Evolutionary conservation across 1,140 invertebrate species (phyloP).

Genomic region (Cotesia glomerata): DNA sequence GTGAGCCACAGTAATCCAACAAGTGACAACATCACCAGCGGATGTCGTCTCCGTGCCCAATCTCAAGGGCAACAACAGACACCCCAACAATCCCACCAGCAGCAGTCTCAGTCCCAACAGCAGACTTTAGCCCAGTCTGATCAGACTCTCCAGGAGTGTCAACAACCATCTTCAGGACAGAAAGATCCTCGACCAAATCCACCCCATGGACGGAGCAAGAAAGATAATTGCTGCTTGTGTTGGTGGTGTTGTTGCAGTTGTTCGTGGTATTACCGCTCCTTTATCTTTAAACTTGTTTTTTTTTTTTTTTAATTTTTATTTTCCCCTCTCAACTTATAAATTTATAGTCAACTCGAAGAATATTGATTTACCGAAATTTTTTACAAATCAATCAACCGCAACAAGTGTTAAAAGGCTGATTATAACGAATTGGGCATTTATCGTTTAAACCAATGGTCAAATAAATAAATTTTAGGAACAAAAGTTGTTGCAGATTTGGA

Average conservation of each 20-base stretch:
- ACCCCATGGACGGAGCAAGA: slow-evolving; percentile 58
- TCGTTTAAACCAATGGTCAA: too few species aligned
- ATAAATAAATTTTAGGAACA: too few species aligned
- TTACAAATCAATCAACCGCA: too few species aligned
- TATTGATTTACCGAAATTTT: too few species aligned
- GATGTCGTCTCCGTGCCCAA: slow-evolving; percentile 56
- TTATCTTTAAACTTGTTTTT: neutral
- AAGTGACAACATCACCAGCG: slow-evolving; percentile 47
- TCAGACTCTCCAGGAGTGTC: slow-evolving; percentile 35
- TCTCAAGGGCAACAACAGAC: slow-evolving; percentile 48
- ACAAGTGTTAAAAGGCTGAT: too few species aligned
- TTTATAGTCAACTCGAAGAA: too few species aligned
- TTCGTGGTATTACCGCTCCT: slow-evolving; percentile 68
- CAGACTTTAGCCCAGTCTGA: slow-evolving; percentile 37
- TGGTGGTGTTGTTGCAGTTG: slow-evolving; percentile 78
- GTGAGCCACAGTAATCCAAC: slow-evolving; percentile 57
- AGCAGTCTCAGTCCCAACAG: slow-evolving; percentile 37
- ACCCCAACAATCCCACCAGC: slow-evolving; percentile 7
- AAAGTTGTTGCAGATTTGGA: too few species aligned
- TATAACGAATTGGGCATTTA: too few species aligned
- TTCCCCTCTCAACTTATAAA: too few species aligned
- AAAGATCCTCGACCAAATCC: slow-evolving; percentile 44
- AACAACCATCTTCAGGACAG: slow-evolving; percentile 21
- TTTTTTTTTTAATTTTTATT: too few species aligned
- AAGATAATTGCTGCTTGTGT: slow-evolving; percentile 69